These are phyloP conservation scores for Setophaga petechia DNA, from an alignment of 2,113 vertebrate genomes.

Conservation along the genomic window DNA sequence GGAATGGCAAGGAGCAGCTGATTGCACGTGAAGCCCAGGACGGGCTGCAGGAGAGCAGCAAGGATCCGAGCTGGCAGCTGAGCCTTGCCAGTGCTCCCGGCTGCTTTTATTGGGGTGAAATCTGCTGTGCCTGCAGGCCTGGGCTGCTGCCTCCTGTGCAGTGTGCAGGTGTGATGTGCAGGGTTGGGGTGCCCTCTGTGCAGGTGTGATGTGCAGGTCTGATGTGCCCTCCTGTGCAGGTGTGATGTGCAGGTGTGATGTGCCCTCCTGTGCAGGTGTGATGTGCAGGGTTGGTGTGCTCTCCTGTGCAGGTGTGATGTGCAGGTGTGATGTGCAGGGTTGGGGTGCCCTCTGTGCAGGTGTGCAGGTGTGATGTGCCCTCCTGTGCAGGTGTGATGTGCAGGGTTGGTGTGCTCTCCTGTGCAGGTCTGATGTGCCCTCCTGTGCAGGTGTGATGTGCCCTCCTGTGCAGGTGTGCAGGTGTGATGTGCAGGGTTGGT, in stretches of 20 bases:
- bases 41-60: background rate
- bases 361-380: background rate
- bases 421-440: no score
- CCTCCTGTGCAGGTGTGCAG: no score
- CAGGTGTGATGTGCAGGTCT: no score
- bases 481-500: no score
- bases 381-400: rapidly evolving
- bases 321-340: no score
- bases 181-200: no score
- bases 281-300: no score
- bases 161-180: background rate
- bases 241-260: no score
- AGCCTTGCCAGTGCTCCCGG: rapidly evolving
- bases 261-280: no score
- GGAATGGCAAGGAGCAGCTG: background rate
- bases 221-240: no score
- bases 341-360: rapidly evolving
- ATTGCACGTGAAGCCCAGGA: background rate
- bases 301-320: no score
- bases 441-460: no score
- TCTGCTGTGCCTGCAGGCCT: rapidly evolving
- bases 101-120: rapidly evolving
- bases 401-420: background rate
- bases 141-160: rapidly evolving
- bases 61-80: background rate